Conservation (phyloP, 2,797 vertebrate species). For the Triplophysa yarkandensis region DNA sequence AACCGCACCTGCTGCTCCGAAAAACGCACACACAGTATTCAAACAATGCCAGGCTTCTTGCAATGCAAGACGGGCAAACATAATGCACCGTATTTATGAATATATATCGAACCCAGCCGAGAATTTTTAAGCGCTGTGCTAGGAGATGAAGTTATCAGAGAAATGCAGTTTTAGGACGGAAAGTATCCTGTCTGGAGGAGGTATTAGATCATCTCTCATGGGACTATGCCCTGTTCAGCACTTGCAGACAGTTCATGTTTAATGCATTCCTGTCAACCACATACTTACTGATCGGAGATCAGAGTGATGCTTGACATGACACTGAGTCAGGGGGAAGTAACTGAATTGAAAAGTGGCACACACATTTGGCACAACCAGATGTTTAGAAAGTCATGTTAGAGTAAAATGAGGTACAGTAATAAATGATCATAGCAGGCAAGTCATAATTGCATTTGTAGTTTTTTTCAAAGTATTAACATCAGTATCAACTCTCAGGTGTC, state of each 20-base stretch:
- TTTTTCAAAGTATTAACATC: too few species aligned
- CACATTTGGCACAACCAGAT: slow-evolving; percentile 2
- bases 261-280: slow-evolving; percentile 32
- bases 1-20: slow-evolving; percentile 27
- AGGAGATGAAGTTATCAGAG: slow-evolving; percentile 8
- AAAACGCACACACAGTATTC: neutral
- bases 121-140: neutral
- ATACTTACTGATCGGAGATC: slow-evolving; percentile 32
- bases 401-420: neutral
- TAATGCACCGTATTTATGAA: slow-evolving; percentile 15
- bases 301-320: slow-evolving; percentile 15
- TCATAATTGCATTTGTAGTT: too few species aligned
- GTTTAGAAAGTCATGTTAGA: neutral
- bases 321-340: slow-evolving; percentile 1
- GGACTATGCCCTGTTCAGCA: neutral
- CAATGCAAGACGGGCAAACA: neutral
- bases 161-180: slow-evolving; percentile 3
- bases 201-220: slow-evolving; percentile 25
- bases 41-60: neutral
- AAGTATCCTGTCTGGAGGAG: slow-evolving; percentile 24
- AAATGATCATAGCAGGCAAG: neutral
- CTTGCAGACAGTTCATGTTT: slow-evolving; percentile 36
- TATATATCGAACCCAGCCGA: slow-evolving; percentile 5
- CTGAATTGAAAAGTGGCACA: neutral
- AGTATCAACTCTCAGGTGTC: too few species aligned